A percentile compares a stretch with the other conserved stretches of the same genome.
These are phyloP conservation scores for Propithecus coquereli DNA, from an alignment of 2,113 vertebrate species.

Conservation along the genomic window DNA sequence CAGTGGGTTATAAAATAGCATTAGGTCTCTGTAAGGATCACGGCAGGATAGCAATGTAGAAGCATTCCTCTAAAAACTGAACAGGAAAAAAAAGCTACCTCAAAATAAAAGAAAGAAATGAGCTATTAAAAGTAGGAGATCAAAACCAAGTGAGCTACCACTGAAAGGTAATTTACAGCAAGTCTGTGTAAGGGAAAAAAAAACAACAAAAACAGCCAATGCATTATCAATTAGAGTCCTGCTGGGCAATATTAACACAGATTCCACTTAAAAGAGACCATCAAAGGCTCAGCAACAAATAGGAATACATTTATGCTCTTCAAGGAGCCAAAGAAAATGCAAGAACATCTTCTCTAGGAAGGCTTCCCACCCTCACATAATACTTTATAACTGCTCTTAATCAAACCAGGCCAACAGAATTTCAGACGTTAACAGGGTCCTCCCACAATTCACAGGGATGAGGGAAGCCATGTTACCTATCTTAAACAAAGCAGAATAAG, in stretches of 20 bases:
- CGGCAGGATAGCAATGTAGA: neutral
- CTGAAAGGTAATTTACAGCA: slow-evolving; percentile 59
- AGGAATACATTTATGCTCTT: slow-evolving; percentile 48
- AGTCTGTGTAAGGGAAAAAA: neutral
- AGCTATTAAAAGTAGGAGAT: slow-evolving; percentile 68
- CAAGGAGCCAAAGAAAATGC: slow-evolving; percentile 54
- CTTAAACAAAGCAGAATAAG: neutral
- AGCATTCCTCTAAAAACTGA: slow-evolving; percentile 42
- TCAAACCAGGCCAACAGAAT: slow-evolving; percentile 45
- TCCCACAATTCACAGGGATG: neutral
- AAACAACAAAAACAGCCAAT: neutral
- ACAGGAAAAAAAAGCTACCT: neutral
- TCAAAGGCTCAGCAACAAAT: slow-evolving; percentile 65
- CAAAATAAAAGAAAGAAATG: slow-evolving; percentile 53
- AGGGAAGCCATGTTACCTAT: neutral
- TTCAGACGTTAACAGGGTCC: slow-evolving; percentile 6
- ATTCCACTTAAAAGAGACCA: slow-evolving; percentile 54
- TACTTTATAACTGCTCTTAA: slow-evolving; percentile 53
- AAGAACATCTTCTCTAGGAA: slow-evolving; percentile 36
- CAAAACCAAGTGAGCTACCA: slow-evolving; percentile 60
- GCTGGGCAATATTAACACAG: slow-evolving; percentile 56
- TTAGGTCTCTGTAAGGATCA: slow-evolving; percentile 30
- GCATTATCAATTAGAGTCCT: slow-evolving; percentile 64
- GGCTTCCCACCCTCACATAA: slow-evolving; percentile 21
- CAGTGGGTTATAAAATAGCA: slow-evolving; percentile 36